phyloP scores from a whole-genome alignment of 2,888 invertebrate genomes.

The Lingula anatina region DNA sequence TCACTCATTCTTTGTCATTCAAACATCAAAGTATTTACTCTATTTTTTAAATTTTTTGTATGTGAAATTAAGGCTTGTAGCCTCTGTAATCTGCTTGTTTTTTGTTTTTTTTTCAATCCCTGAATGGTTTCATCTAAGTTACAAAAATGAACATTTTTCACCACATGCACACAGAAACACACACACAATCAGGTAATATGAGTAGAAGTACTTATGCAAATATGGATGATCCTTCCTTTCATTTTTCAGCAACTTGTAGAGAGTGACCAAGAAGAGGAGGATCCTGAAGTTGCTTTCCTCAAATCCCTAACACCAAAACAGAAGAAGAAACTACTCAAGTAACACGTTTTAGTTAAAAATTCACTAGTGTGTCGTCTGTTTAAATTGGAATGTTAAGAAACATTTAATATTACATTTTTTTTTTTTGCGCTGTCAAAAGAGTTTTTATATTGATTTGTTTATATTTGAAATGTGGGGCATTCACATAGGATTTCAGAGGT shows the following conservation, averaged over 20 bases:
- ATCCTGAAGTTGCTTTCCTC: conserved; percentile 64
- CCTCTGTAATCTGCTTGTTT: background rate
- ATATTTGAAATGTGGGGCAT: no score
- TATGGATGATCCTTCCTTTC: no score
- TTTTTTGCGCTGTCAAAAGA: no score
- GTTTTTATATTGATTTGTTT: no score
- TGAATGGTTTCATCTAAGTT: no score
- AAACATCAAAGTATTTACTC: background rate
- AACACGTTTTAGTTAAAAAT: conserved; percentile 18
- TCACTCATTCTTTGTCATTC: background rate
- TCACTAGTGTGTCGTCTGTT: background rate
- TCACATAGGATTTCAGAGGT: no score
- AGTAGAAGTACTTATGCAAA: no score
- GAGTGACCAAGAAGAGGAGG: conserved; percentile 38
- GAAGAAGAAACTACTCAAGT: conserved; percentile 85
- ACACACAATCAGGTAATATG: no score
- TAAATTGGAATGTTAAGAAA: no score
- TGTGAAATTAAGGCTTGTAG: background rate
- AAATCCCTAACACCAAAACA: conserved; percentile 81
- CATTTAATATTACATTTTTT: no score
- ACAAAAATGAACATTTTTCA: no score
- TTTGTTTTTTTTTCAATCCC: background rate
- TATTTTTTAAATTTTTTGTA: background rate
- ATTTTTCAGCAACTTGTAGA: conserved; percentile 19
- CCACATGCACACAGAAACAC: no score